A percentile compares a stretch with the other conserved stretches of the same genome.
These are phyloP conservation scores for Drosophila siamana DNA, from an alignment of 2,888 invertebrate species.

Conservation along the genomic window DNA sequence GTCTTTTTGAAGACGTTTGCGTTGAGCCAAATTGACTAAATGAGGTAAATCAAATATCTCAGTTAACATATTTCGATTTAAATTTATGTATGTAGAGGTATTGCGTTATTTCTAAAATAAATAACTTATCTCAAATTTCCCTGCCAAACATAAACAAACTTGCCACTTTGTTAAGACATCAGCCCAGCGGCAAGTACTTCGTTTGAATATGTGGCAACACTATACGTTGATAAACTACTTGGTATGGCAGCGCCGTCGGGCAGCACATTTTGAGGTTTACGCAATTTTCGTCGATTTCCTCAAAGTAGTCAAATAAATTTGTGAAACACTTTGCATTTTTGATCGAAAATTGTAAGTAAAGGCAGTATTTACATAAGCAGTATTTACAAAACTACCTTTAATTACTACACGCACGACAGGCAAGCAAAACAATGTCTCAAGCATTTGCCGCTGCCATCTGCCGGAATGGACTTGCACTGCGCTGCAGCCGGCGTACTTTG, in stretches of 20 bases:
- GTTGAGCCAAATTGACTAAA: neutral
- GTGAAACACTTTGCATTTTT: slow-evolving; percentile 9
- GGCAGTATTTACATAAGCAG: neutral
- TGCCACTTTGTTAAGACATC: slow-evolving; percentile 19
- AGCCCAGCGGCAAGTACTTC: neutral
- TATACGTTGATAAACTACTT: neutral
- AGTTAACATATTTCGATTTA: neutral
- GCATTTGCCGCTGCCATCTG: slow-evolving; percentile 79
- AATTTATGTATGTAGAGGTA: neutral
- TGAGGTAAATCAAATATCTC: too few species aligned
- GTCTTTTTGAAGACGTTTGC: neutral
- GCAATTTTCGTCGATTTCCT: slow-evolving; percentile 74
- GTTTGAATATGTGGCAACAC: slow-evolving; percentile 34
- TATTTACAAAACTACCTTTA: neutral
- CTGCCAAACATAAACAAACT: slow-evolving; percentile 38
- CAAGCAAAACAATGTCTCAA: slow-evolving; percentile 65
- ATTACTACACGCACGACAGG: slow-evolving; percentile 30
- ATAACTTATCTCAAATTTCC: slow-evolving; percentile 38
- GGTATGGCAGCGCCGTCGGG: slow-evolving; percentile 39
- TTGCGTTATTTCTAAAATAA: neutral
- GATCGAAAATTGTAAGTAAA: slow-evolving; percentile 41
- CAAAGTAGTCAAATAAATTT: slow-evolving; percentile 28
- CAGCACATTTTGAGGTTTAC: slow-evolving; percentile 83
- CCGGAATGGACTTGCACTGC: slow-evolving; percentile 65
- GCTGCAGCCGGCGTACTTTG: slow-evolving; percentile 69